Base-by-base conservation (phyloP, 1,140 invertebrate species). In the Drosophila lacteicornis region DNA sequence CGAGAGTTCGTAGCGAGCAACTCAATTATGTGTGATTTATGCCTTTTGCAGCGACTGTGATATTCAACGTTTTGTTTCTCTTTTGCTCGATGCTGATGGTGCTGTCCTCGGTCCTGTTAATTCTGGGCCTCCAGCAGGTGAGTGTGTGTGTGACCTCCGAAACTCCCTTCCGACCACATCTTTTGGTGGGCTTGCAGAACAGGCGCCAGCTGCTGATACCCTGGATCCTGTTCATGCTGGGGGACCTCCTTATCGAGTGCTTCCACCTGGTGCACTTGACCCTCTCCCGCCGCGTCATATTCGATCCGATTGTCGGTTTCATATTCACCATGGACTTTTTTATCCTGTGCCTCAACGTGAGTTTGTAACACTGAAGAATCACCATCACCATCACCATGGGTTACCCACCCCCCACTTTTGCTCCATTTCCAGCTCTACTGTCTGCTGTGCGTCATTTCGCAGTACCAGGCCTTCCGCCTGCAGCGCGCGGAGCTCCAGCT, bases 61-160 rank as follows among this genome's bases (percentile, higher is more conserved):
- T 91, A 91, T 91, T 91, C 75, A 91, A 91, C 77, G 63, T 91
- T 65, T 86, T 91, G 73, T 82, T 90, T 62, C 84, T 91, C 53
- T 80, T 84, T 77, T 91, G 90, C 80, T 86, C 90, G 12, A 59
- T 91, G 70, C 73, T 91, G 51, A 83, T 91, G 73, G 65, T 91
- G 38, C 33, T 91, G 36, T 73, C 88, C 43, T 86, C 90, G 27
- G 33, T 91, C 3, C 42, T 91, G 38, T 15, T 91, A 46, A 77
- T 91, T 58, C 56, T 78, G 59, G 90, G 90, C 43, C 67, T 91
- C 42, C 87, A 60, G 19, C 69, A 79, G 67, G 87, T 90, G 57
- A 84, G 85, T 83, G 27, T 27, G n/a, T n/a, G 9, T 4, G 22
- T 36, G 12, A n/a, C 0, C 13, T 36, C 11, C 42, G 5, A 40